phyloP scores from a whole-genome alignment of 1,140 invertebrate genomes.

The Gryon sp. region DNA sequence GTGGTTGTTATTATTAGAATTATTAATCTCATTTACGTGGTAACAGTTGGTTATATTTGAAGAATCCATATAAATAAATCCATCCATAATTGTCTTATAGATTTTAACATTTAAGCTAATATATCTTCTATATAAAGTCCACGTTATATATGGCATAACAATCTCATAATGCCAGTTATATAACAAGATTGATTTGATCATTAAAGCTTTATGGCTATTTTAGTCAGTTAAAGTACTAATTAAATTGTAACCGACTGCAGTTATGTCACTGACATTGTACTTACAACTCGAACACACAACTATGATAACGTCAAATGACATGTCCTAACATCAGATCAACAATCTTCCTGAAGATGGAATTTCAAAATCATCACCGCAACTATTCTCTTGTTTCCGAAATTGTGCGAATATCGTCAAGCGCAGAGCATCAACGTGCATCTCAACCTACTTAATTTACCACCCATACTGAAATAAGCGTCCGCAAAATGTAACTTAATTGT shows the following conservation, averaged over 20 bases:
- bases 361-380: conserved; percentile 10
- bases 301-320: conserved; percentile 7
- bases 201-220: conserved; percentile 36
- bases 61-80: too few species aligned
- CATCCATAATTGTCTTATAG: too few species aligned
- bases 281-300: conserved; percentile 12
- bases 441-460: conserved; percentile 19
- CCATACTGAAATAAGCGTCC: conserved; percentile 22
- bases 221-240: conserved; percentile 38
- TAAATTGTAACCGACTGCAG: conserved; percentile 25
- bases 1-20: too few species aligned
- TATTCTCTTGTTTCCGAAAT: not conserved
- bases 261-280: conserved; percentile 2
- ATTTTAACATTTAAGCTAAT: not conserved
- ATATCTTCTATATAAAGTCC: not conserved
- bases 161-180: too few species aligned
- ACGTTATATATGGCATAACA: conserved; percentile 14
- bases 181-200: conserved; percentile 30
- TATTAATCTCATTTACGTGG: too few species aligned
- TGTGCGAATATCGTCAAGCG: not conserved
- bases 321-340: not conserved
- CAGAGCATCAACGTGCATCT: conserved; percentile 10
- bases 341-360: not conserved
- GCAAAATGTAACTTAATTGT: conserved; percentile 36
- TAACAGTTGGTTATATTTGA: too few species aligned